Conservation (phyloP, 2,113 vertebrate genomes). For the Carassius carassius region DNA sequence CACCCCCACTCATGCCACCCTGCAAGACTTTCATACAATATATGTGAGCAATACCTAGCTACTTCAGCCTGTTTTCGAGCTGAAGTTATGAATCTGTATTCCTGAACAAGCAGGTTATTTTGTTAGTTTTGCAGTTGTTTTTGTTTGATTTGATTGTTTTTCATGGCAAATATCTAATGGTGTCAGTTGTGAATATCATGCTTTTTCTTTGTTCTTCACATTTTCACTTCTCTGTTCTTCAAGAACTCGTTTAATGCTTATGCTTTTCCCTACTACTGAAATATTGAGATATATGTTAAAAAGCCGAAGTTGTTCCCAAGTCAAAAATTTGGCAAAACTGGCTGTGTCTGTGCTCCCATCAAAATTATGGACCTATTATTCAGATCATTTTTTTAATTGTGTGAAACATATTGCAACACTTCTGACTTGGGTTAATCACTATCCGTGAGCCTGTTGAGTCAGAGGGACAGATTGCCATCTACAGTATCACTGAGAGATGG, state of each 20-base stretch:
- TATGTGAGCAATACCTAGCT: not conserved
- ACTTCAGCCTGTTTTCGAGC: not conserved
- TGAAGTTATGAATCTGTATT: not conserved
- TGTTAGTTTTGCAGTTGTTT: not conserved
- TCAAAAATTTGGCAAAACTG: not conserved
- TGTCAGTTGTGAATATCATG: not conserved
- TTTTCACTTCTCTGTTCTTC: slow-evolving; percentile 5
- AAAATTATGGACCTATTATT: slow-evolving; percentile 8
- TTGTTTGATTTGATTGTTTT: not conserved
- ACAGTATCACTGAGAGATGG: slow-evolving; percentile 66
- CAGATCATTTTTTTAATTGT: not conserved
- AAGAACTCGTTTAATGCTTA: slow-evolving; percentile 29
- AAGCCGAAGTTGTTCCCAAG: not conserved
- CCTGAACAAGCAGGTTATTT: not conserved
- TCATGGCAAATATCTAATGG: not conserved
- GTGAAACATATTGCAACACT: slow-evolving; percentile 8
- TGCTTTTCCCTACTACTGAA: not conserved
- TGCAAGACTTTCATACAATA: not conserved
- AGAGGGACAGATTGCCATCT: slow-evolving; percentile 76
- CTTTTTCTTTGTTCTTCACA: not conserved
- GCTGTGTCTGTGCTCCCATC: slow-evolving; percentile 3
- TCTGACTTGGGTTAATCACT: slow-evolving; percentile 1
- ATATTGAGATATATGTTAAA: not conserved
- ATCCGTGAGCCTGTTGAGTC: not conserved
- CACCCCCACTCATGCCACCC: slow-evolving; percentile 12